Conservation (phyloP, 2,113 vertebrate species). For the Colinus virginianus region DNA sequence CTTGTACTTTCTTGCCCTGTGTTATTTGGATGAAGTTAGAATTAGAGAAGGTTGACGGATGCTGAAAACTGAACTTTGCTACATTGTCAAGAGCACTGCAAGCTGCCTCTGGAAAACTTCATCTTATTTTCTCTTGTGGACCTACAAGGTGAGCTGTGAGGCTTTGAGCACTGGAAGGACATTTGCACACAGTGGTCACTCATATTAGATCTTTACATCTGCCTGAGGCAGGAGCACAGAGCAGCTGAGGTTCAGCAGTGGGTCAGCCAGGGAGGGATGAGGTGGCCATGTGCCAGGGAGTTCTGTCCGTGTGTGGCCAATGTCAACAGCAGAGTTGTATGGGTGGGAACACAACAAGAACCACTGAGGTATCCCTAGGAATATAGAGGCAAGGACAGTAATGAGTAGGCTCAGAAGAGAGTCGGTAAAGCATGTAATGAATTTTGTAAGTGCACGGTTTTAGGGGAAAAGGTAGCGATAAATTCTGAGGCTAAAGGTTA, state of each 20-base stretch:
- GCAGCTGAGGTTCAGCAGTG: background rate
- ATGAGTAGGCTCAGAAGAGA: background rate
- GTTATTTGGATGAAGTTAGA: background rate
- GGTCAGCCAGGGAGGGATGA: background rate
- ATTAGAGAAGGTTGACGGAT: background rate
- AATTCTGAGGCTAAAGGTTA: conserved; percentile 21
- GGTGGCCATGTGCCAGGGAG: fast-evolving
- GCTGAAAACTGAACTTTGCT: background rate
- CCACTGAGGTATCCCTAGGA: background rate
- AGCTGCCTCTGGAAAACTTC: background rate
- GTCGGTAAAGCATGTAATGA: background rate
- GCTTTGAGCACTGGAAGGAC: background rate
- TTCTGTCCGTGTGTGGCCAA: background rate
- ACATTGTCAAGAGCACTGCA: background rate
- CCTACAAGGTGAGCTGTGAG: background rate
- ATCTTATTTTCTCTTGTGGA: background rate
- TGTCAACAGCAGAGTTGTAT: background rate
- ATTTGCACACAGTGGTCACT: background rate
- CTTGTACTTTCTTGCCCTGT: background rate
- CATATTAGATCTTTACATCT: background rate
- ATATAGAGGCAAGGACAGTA: background rate
- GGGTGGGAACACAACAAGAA: background rate
- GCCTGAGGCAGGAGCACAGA: background rate
- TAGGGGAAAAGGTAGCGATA: background rate
- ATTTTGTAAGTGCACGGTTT: background rate